Conservation (phyloP, 2,113 vertebrate species). For the Ictidomys tridecemlineatus region DNA sequence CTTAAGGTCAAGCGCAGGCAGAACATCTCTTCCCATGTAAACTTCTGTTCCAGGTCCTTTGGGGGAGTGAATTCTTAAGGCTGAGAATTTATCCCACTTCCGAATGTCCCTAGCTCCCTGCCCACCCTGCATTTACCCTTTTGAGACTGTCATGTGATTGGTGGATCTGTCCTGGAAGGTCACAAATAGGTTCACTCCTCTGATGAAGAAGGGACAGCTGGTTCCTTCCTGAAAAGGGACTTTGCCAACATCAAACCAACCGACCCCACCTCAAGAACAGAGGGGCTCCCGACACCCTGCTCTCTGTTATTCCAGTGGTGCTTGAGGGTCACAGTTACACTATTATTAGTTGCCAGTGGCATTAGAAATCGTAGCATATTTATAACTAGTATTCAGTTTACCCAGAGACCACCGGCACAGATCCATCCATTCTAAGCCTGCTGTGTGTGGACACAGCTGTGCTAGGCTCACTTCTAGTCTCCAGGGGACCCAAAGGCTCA, state of each 20-base stretch:
- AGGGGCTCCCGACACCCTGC: too few species aligned
- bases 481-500: not conserved
- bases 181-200: not conserved
- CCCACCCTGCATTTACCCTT: too few species aligned
- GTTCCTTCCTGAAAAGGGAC: not conserved
- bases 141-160: not conserved
- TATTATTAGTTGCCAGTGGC: not conserved
- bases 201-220: too few species aligned
- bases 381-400: not conserved
- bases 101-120: not conserved
- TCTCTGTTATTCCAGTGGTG: not conserved
- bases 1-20: fast-evolving
- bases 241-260: not conserved
- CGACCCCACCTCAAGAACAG: fast-evolving
- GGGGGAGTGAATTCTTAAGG: not conserved
- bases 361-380: not conserved
- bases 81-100: not conserved
- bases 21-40: too few species aligned
- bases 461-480: not conserved
- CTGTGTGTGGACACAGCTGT: fast-evolving
- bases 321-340: not conserved
- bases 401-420: not conserved
- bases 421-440: not conserved
- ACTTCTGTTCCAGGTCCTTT: fast-evolving
- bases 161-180: not conserved